A percentile compares a stretch with the other conserved stretches of the same genome.
phyloP scores from a whole-genome alignment of 2,113 vertebrate species.

The Cottus gobio region DNA sequence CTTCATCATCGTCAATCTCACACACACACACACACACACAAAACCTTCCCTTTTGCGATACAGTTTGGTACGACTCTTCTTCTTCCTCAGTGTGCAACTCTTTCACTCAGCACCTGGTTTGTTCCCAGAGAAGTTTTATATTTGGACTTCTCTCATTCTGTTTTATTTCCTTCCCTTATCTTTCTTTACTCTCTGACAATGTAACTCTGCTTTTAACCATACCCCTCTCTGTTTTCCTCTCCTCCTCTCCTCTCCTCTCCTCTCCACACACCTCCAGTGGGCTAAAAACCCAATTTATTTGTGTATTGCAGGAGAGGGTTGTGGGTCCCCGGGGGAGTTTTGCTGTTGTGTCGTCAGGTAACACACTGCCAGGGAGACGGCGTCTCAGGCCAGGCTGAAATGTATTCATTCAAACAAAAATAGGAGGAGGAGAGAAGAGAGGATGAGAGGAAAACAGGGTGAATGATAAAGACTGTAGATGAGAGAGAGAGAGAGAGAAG shows the following conservation, averaged over 20 bases:
- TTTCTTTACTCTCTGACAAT: not conserved
- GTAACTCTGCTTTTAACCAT: not conserved
- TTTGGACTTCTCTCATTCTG: not conserved
- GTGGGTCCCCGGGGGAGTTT: not conserved
- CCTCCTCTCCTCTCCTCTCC: not conserved
- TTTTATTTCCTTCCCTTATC: not conserved
- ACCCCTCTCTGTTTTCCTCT: not conserved
- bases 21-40: no score
- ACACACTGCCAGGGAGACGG: constrained; percentile 41
- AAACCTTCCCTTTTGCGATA: not conserved
- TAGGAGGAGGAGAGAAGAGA: no score
- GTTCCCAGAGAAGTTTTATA: not conserved
- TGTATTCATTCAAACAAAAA: constrained; percentile 45
- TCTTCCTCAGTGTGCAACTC: constrained; percentile 3
- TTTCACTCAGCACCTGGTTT: constrained; percentile 17
- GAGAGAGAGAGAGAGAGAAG: not conserved
- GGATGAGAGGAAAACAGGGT: not conserved
- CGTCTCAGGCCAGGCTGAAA: constrained; percentile 31
- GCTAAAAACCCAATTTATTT: constrained; percentile 64
- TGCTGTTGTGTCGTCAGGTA: constrained; percentile 51
- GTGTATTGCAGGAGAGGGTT: constrained; percentile 16
- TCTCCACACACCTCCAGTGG: constrained; percentile 19
- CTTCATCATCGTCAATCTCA: not conserved
- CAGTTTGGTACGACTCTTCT: not conserved
- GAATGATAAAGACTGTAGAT: not conserved